These are phyloP conservation scores for Drosophila kambysellisi DNA, from an alignment of 2,888 invertebrate species.

Conservation along the genomic window DNA sequence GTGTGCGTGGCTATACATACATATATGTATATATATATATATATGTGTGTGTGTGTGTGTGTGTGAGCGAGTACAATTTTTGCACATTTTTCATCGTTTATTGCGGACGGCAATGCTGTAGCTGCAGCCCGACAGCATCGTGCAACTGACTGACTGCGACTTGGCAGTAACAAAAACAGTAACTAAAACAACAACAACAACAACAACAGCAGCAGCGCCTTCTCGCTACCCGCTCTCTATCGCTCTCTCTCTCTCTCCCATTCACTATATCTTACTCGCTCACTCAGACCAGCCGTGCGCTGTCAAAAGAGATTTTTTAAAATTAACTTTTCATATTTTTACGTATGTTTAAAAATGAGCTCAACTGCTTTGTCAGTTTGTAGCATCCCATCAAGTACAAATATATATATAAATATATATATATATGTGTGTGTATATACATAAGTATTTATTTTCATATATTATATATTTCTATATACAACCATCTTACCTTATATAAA, in stretches of 20 bases:
- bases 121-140: conserved; percentile 69
- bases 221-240: conserved; percentile 14
- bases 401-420: conserved; percentile 1
- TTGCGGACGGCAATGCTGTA: conserved; percentile 45
- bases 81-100: conserved; percentile 76
- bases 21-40: conserved; percentile 10
- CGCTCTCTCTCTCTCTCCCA: conserved; percentile 5
- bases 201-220: conserved; percentile 14
- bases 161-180: conserved; percentile 43
- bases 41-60: background rate
- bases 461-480: conserved; percentile 1
- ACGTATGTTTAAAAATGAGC: conserved; percentile 69
- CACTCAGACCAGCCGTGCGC: conserved; percentile 33
- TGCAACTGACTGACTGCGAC: conserved; percentile 76
- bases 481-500: conserved; percentile 16
- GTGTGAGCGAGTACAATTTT: conserved; percentile 33
- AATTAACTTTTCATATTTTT: conserved; percentile 80
- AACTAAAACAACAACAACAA: conserved; percentile 49
- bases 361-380: conserved; percentile 57
- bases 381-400: conserved; percentile 35
- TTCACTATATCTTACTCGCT: conserved; percentile 10
- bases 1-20: conserved; percentile 11
- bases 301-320: conserved; percentile 80
- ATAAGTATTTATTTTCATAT: background rate
- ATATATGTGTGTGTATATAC: background rate